Percentiles rank a stretch among this genome's conserved stretches.
phyloP scores from a whole-genome alignment of 2,888 invertebrate genomes.

The Pterostichus niger region DNA sequence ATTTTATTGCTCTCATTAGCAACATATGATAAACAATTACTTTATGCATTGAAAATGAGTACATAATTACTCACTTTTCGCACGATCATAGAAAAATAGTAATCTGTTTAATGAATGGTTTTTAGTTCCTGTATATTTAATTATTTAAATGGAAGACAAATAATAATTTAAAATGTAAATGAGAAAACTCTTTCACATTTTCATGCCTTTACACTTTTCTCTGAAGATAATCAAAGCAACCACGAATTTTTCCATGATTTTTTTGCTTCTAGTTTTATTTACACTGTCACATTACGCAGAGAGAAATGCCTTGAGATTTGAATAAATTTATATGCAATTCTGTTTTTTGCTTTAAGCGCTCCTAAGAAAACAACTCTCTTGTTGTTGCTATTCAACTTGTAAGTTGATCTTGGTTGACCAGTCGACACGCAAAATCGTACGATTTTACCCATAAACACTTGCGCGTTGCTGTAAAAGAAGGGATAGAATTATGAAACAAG shows the following conservation, averaged over 20 bases:
- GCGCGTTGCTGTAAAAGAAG: not conserved
- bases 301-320: constrained; percentile 62
- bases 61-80: too few species aligned
- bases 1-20: too few species aligned
- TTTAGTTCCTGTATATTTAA: too few species aligned
- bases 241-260: constrained; percentile 36
- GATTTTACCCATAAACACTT: constrained; percentile 44
- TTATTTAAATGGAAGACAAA: not conserved
- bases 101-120: too few species aligned
- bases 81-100: too few species aligned
- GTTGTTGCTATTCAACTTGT: constrained; percentile 54
- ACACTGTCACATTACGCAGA: constrained; percentile 24
- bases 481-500: not conserved
- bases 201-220: constrained; percentile 13
- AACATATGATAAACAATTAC: too few species aligned
- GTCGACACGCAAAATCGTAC: constrained; percentile 25
- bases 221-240: constrained; percentile 1
- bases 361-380: constrained; percentile 51
- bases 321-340: constrained; percentile 61
- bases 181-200: constrained; percentile 24
- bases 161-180: constrained; percentile 5
- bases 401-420: constrained; percentile 15
- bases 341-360: constrained; percentile 39
- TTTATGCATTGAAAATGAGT: too few species aligned
- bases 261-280: constrained; percentile 24